These are phyloP conservation scores for Channallabes apus DNA, from an alignment of 2,797 vertebrate species.

Conservation along the genomic window DNA sequence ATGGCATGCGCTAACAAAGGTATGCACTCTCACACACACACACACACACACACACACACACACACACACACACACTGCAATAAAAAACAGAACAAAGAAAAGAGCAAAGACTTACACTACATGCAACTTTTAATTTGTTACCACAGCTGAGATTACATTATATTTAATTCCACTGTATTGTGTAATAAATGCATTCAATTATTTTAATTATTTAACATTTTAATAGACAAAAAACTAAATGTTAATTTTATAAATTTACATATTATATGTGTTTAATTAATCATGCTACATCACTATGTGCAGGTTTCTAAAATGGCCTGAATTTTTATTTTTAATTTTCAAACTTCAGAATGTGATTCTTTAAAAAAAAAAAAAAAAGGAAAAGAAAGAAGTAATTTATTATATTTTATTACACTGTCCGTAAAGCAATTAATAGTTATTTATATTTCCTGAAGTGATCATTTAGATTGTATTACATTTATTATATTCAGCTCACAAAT, in stretches of 20 bases:
- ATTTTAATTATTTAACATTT: background rate
- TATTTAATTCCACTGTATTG: background rate
- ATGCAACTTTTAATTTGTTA: background rate
- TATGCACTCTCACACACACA: constrained; percentile 60
- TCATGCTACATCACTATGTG: background rate
- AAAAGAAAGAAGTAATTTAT: background rate
- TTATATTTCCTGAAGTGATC: too few species aligned
- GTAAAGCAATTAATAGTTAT: background rate
- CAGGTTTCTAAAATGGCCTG: background rate
- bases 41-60: constrained; percentile 15
- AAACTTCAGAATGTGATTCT: background rate
- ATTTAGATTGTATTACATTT: background rate
- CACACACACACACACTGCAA: background rate
- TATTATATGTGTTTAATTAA: background rate
- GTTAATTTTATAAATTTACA: background rate
- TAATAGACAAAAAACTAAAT: background rate
- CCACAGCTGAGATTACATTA: background rate
- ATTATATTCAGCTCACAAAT: background rate
- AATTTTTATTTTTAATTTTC: background rate
- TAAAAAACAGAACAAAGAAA: background rate
- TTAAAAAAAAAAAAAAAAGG: background rate
- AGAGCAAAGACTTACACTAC: too few species aligned
- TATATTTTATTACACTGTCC: background rate
- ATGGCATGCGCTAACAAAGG: constrained; percentile 99
- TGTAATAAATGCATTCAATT: background rate